phyloP scores from a whole-genome alignment of 2,888 invertebrate species.

The Eristalis tenax region DNA sequence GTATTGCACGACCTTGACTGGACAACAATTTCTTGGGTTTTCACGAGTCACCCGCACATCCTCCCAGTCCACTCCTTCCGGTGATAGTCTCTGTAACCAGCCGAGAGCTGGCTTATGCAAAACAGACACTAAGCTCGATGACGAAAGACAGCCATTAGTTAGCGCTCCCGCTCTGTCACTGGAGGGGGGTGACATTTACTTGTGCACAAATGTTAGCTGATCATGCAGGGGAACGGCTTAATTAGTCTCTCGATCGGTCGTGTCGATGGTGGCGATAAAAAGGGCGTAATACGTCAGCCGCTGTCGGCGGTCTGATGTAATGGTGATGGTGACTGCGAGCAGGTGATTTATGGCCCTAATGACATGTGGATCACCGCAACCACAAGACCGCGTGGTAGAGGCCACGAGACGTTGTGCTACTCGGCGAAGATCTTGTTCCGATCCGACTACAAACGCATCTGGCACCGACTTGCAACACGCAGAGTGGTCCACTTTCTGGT shows the following conservation, averaged over 20 bases:
- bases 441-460: not conserved
- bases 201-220: constrained; percentile 19
- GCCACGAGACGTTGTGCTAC: not conserved
- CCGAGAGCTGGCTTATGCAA: constrained; percentile 36
- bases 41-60: not conserved
- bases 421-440: not conserved
- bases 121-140: constrained; percentile 4
- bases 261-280: not conserved
- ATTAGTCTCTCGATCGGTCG: constrained; percentile 1
- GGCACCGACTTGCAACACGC: not conserved
- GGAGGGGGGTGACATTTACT: constrained; percentile 6
- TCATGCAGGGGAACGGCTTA: constrained; percentile 1
- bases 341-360: constrained; percentile 2
- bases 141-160: constrained; percentile 22
- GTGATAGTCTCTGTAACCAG: not conserved
- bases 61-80: not conserved
- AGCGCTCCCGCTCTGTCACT: constrained; percentile 3
- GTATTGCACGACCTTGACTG: constrained; percentile 61
- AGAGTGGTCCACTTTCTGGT: not conserved
- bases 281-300: not conserved
- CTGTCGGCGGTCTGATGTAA: not conserved
- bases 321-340: not conserved
- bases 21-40: constrained; percentile 32
- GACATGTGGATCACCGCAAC: not conserved
- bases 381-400: not conserved